Base-by-base conservation (phyloP, 53 echinoderm and acorn worm species). In the Holothuria leucospilota region DNA sequence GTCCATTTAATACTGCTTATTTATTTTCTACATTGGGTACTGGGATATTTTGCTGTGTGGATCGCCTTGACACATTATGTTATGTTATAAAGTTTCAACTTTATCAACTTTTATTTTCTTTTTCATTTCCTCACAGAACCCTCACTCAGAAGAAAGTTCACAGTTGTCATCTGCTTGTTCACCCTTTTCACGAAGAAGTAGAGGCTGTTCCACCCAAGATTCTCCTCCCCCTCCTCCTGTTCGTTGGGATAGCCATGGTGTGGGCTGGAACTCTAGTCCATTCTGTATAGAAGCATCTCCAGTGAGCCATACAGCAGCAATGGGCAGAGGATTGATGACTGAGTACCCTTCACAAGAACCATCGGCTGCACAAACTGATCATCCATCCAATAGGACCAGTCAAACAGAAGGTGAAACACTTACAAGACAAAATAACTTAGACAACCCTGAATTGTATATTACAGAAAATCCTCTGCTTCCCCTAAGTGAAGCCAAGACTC, bases 401-500 rank as follows among this genome's bases (percentile, higher is more conserved):
- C 53, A 59, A 7, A 27, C 59, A 9, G 40, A 23, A 21, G 8
- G 72, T 49, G 72, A 72, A 72, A 23, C 27, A 46, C 14, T 15
- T 6, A 20, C 46, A 5, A 18, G 59, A 64, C 63, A 39, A 39
- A 62, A 40, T 38, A 49, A 41, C 38, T 27, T 40, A 13, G 26
- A 39, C 11, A 40, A 63, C 13, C 82, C 82, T 34, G 63, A 62
- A 18, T 51, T 82, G 61, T 41, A 64, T 40, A 62, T 82, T 28
- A 82, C 82, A 60, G 82, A 82, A 49, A 82, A 82, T 39, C 82
- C 82, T 4, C 41, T 82, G 6, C 62, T 82, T 41, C 82, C 82
- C 25, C 82, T 82, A 1, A 23, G 21, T 21, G 82, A 82, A 49
- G 63, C 82, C 46, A 63, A 63, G 63, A 82, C 82, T 34, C 82